Evolutionary conservation across 2,888 invertebrate genomes (phyloP).

Genomic region (Polydesmus complanatus): DNA sequence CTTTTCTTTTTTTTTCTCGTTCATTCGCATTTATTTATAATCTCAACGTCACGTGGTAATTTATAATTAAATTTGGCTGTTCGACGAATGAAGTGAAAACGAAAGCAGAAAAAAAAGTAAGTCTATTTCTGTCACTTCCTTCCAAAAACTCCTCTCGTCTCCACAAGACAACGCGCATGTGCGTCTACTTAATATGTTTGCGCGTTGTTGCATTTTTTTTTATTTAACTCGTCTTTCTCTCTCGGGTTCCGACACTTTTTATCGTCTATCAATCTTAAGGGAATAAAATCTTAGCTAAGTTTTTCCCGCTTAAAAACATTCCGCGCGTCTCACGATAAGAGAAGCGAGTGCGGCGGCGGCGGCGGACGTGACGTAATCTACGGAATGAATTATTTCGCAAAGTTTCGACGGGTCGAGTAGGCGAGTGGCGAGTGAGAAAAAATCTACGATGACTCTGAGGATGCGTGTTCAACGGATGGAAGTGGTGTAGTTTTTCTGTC

Average conservation of each 20-base stretch:
- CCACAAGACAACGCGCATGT: no score
- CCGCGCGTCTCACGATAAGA: no score
- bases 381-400: no score
- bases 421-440: no score
- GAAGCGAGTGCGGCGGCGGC: no score
- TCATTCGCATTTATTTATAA: neutral
- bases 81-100: neutral
- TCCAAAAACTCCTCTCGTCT: neutral
- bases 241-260: neutral
- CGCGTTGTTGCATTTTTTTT: neutral
- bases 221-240: neutral
- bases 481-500: no score
- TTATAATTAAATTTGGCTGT: neutral
- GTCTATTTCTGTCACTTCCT: neutral
- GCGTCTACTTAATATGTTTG: neutral
- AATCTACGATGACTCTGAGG: no score
- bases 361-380: no score
- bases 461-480: no score
- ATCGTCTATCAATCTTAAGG: neutral
- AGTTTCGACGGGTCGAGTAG: no score
- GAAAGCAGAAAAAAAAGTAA: neutral
- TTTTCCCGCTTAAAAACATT: no score
- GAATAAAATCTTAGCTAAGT: neutral
- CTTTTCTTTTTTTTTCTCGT: no score
- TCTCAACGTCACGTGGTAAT: neutral